Conservation (phyloP, 2,113 vertebrate species). For the Psettodes erumei region DNA sequence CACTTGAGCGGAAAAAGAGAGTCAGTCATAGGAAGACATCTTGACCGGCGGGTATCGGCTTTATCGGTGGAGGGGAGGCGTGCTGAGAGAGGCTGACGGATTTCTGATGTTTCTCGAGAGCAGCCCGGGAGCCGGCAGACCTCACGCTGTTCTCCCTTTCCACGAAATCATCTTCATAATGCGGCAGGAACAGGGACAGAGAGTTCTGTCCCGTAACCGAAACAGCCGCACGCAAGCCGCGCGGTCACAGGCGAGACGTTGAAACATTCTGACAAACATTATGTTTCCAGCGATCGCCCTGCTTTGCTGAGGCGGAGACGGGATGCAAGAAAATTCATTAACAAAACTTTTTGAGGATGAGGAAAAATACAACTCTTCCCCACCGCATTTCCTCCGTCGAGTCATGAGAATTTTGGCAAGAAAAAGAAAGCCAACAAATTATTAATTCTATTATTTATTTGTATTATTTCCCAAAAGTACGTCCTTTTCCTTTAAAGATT, state of each 20-base stretch:
- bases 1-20: background rate
- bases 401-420: too few species aligned
- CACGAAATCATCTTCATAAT: slow-evolving; percentile 10
- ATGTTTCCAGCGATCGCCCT: background rate
- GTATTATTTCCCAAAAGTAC: background rate
- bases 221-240: background rate
- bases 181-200: slow-evolving; percentile 15
- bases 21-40: background rate
- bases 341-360: background rate
- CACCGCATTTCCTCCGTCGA: too few species aligned
- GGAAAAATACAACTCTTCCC: background rate
- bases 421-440: too few species aligned
- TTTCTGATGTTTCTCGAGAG: slow-evolving; percentile 36
- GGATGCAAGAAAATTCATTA: background rate
- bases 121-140: slow-evolving; percentile 24
- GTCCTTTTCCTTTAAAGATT: background rate
- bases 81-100: slow-evolving; percentile 40
- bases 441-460: too few species aligned
- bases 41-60: background rate
- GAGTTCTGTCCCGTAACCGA: slow-evolving; percentile 21
- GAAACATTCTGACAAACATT: background rate
- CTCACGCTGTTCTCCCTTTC: slow-evolving; percentile 26
- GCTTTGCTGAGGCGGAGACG: background rate
- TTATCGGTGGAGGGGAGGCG: background rate
- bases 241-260: background rate